These are phyloP conservation scores for Micrasema minimum DNA, from an alignment of 1,140 invertebrate genomes.

Conservation along the genomic window DNA sequence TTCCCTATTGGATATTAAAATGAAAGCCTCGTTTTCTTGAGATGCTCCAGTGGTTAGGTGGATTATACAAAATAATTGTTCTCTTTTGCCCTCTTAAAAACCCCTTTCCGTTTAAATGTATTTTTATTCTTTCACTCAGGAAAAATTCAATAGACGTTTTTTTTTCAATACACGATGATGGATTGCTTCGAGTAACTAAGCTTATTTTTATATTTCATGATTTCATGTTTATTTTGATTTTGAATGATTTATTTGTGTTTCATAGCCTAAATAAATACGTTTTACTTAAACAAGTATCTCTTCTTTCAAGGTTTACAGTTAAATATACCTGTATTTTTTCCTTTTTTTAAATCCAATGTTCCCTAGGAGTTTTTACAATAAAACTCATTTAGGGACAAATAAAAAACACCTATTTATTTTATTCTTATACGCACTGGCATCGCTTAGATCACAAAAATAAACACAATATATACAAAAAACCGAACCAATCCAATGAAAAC, in stretches of 20 bases:
- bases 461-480: too few relatives aligned
- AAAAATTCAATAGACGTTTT: slow-evolving; percentile 20
- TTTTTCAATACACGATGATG: slow-evolving; percentile 1
- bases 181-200: neutral
- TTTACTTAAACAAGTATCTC: neutral
- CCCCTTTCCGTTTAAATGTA: slow-evolving; percentile 15
- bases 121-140: slow-evolving; percentile 2
- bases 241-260: neutral
- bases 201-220: too few relatives aligned
- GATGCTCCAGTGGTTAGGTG: slow-evolving; percentile 12
- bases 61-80: slow-evolving; percentile 30
- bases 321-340: neutral
- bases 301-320: neutral
- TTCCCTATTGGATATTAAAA: neutral
- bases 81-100: neutral
- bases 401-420: too few relatives aligned
- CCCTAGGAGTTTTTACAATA: too few relatives aligned
- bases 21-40: neutral
- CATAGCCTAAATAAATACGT: neutral
- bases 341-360: too few relatives aligned
- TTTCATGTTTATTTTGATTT: too few relatives aligned
- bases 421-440: too few relatives aligned
- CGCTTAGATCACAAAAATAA: too few relatives aligned
- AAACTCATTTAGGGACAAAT: too few relatives aligned
- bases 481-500: too few relatives aligned